phyloP scores from a whole-genome alignment of 2,113 vertebrate genomes.

The Stercorarius parasiticus region DNA sequence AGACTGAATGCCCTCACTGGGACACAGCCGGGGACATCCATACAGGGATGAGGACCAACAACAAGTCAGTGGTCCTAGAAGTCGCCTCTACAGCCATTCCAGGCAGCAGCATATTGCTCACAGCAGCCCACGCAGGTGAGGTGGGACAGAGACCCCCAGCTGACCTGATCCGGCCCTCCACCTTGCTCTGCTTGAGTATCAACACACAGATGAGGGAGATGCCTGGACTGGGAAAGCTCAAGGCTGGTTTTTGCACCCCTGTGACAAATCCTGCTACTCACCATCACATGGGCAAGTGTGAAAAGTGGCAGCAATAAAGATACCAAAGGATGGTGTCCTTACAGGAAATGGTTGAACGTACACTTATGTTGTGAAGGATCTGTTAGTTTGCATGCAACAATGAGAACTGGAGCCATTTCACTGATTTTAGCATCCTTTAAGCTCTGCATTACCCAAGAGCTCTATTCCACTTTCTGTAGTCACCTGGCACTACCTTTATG shows the following conservation, averaged over 20 bases:
- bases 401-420: neutral
- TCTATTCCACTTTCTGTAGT: neutral
- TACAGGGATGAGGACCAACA: neutral
- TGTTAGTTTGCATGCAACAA: neutral
- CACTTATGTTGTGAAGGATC: neutral
- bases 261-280: neutral
- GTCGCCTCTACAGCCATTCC: neutral
- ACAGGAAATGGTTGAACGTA: accelerated
- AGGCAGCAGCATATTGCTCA: neutral
- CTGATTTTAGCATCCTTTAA: neutral
- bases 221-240: neutral
- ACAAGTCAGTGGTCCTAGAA: neutral
- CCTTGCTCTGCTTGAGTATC: neutral
- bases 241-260: neutral
- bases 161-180: neutral
- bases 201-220: neutral
- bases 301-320: neutral
- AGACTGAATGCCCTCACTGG: neutral
- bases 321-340: neutral
- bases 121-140: neutral
- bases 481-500: neutral
- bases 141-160: neutral
- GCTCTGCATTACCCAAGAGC: neutral
- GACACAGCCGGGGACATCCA: neutral
- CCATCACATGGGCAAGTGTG: accelerated